Evolutionary conservation across 1,140 invertebrate genomes (phyloP), one percentile per base, ranked within the genome.

Genomic region (Drosophila albomicans): DNA sequence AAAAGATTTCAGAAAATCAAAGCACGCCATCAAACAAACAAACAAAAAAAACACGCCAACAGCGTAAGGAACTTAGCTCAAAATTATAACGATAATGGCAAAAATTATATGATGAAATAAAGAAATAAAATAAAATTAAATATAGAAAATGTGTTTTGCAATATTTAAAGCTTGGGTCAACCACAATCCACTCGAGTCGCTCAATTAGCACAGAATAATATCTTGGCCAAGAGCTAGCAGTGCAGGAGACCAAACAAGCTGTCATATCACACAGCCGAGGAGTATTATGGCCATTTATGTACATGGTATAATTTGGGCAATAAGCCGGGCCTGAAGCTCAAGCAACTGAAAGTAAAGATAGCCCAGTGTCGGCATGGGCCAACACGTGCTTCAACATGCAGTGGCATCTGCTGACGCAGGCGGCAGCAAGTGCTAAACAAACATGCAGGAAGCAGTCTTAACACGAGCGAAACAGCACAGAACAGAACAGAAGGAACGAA

Each of bases 101-200:
- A 84, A 25, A 79, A 88, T 88, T 87, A 87, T 88, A 89, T 88
- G 78, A 87, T 35, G 77, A 87, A 84, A 81, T 88, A 87, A 87
- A 88, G 69, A 88, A 81, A 80, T 84, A 61, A 73, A 77, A 59
- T 32, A 35, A 67, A 59, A 78, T 54, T 28, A 74, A 61, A 43
- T 5, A 46, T 35, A 43, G 5, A 0, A 6, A 5, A 2, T 38
- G 51, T 41, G 16, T 65, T 63, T 51, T 30, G 25, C 15, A 25
- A 56, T 20, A 15, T 16, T 3, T 32, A 6, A 0, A 15, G 13
- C 49, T 8, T 3, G 2, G 30, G 11, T 41, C 8, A 20, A 15
- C 48, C 67, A 43, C 15, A 54, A 54, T 35, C 48, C 38, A 20
- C 20, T 62, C 35, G 32, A 64, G 15, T 63, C 15, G 57, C 57